Evolutionary conservation across 2,888 invertebrate species (phyloP).

Genomic region (Linnaemya tessellans): DNA sequence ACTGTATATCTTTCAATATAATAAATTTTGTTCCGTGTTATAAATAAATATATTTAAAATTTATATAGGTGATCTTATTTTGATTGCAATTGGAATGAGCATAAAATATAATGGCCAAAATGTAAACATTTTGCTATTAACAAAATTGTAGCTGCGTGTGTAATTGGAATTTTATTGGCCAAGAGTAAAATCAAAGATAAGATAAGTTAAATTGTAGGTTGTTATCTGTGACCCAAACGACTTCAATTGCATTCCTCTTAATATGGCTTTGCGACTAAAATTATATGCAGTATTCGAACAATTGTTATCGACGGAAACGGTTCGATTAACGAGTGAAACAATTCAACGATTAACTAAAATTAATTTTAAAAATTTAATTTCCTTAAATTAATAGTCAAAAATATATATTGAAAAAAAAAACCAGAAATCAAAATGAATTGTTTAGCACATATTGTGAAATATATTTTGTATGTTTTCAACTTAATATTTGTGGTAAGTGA

Average conservation of each 20-base stretch:
- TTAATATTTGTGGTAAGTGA: slow-evolving; percentile 81
- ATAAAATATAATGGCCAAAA: neutral
- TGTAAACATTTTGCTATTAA: neutral
- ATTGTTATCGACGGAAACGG: slow-evolving; percentile 34
- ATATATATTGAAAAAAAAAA: no score
- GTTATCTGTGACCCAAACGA: slow-evolving; percentile 16
- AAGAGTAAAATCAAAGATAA: neutral
- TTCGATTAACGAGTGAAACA: slow-evolving; percentile 11
- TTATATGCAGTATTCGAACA: slow-evolving; percentile 53
- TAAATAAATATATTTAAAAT: no score
- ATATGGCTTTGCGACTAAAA: slow-evolving; percentile 50
- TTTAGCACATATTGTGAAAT: slow-evolving; percentile 79
- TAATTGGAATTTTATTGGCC: slow-evolving; percentile 3
- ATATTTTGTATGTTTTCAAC: slow-evolving; percentile 80
- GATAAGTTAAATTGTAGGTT: slow-evolving; percentile 59
- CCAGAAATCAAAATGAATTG: slow-evolving; percentile 79
- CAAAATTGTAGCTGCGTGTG: neutral
- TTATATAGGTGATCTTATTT: no score
- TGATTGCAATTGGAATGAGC: no score
- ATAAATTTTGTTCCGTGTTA: no score
- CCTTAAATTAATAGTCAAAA: neutral
- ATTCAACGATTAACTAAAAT: neutral
- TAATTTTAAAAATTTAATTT: neutral
- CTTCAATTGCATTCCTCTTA: slow-evolving; percentile 40
- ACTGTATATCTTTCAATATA: no score